Percentiles rank a stretch among this genome's conserved stretches.
Evolutionary conservation across 2,888 invertebrate species (phyloP).

Genomic region (Lysandra bellargus): DNA sequence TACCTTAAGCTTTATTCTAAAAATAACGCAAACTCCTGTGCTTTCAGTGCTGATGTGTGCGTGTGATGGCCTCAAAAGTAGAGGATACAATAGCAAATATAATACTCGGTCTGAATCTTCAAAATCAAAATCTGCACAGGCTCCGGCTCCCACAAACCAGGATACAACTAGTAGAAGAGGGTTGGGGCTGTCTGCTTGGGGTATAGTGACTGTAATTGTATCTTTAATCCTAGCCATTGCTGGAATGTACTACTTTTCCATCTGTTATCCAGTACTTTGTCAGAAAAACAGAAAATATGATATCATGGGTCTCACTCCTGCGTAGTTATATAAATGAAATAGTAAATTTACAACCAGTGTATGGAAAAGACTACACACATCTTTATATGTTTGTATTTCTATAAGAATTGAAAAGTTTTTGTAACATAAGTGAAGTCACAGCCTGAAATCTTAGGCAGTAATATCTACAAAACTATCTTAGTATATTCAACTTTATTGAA

Average conservation of each 20-base stretch:
- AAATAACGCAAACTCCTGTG: background rate
- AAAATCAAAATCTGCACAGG: constrained; percentile 44
- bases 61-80: constrained; percentile 37
- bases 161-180: constrained; percentile 54
- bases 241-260: constrained; percentile 82
- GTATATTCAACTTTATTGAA: background rate
- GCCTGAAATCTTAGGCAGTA: too few species aligned
- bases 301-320: constrained; percentile 74
- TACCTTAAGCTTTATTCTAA: background rate
- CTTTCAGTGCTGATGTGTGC: constrained; percentile 36
- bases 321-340: constrained; percentile 38
- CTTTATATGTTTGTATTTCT: background rate
- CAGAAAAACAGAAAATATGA: constrained; percentile 79
- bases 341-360: background rate
- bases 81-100: constrained; percentile 36
- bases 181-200: constrained; percentile 83
- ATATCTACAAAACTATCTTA: too few species aligned
- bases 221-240: constrained; percentile 73
- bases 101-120: constrained; percentile 43
- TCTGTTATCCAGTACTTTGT: constrained; percentile 84
- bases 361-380: background rate
- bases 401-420: background rate
- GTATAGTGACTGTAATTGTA: constrained; percentile 79
- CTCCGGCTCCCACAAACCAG: constrained; percentile 46
- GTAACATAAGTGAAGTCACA: background rate